Percentiles rank a stretch among this genome's conserved stretches.
Evolutionary conservation across 2,797 vertebrate species (phyloP).

Genomic region (Bradypodion pumilum): DNA sequence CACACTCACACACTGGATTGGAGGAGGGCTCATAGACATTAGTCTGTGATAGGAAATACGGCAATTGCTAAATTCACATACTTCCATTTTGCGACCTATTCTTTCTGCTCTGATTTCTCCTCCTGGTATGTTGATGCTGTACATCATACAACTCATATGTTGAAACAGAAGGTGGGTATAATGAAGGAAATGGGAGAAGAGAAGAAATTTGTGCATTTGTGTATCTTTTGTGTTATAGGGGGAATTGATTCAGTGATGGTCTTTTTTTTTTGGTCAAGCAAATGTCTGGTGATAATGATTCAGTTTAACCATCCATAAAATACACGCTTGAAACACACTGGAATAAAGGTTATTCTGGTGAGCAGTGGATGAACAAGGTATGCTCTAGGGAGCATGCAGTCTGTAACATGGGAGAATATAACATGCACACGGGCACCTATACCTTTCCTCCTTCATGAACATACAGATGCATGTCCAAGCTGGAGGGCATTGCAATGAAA

Average conservation of each 20-base stretch:
- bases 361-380: constrained; percentile 58
- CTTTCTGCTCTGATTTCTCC: constrained; percentile 44
- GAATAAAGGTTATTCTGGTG: constrained; percentile 73
- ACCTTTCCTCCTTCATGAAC: constrained; percentile 43
- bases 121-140: constrained; percentile 61
- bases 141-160: constrained; percentile 70
- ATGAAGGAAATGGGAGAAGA: constrained; percentile 47
- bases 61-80: constrained; percentile 60
- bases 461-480: constrained; percentile 59
- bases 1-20: neutral
- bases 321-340: constrained; percentile 75
- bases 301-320: constrained; percentile 84
- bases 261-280: constrained; percentile 75
- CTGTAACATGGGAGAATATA: constrained; percentile 53
- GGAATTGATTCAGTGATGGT: constrained; percentile 70
- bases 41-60: constrained; percentile 54
- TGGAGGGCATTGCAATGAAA: constrained; percentile 69
- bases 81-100: constrained; percentile 56
- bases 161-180: constrained; percentile 54
- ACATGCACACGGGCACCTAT: constrained; percentile 56
- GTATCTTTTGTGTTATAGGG: constrained; percentile 37
- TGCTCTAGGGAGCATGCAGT: constrained; percentile 65
- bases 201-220: constrained; percentile 9
- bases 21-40: constrained; percentile 45
- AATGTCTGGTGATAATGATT: constrained; percentile 80